A percentile compares a stretch with the other conserved stretches of the same genome.
phyloP scores from a whole-genome alignment of 2,113 vertebrate species.

The Oncorhynchus kisutch region DNA sequence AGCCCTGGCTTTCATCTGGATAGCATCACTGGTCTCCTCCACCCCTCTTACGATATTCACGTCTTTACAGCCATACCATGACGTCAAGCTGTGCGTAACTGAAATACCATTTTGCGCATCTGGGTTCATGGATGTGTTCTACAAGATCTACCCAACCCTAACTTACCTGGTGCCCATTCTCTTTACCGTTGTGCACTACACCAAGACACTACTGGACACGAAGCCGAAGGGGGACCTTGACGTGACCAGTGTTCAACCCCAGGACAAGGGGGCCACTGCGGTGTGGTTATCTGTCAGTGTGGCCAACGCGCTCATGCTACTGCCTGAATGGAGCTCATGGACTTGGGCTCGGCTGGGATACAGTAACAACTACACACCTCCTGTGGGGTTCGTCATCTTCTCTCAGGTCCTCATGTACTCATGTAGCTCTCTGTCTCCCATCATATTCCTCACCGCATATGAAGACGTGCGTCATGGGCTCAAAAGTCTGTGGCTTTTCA shows the following conservation, averaged over 20 bases:
- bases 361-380: constrained; percentile 56
- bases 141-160: constrained; percentile 70
- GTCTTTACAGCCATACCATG: constrained; percentile 42
- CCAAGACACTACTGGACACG: constrained; percentile 57
- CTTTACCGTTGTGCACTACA: constrained; percentile 67
- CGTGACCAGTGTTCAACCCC: constrained; percentile 43
- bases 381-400: constrained; percentile 60
- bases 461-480: constrained; percentile 73
- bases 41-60: constrained; percentile 74
- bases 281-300: constrained; percentile 68
- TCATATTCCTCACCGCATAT: constrained; percentile 68
- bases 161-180: constrained; percentile 64
- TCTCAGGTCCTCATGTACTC: constrained; percentile 72
- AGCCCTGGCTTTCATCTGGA: constrained; percentile 57
- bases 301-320: constrained; percentile 69
- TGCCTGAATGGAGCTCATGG: constrained; percentile 78
- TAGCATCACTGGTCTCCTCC: constrained; percentile 65
- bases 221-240: constrained; percentile 50
- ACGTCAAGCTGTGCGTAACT: constrained; percentile 55
- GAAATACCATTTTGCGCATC: constrained; percentile 61
- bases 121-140: constrained; percentile 73
- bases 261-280: constrained; percentile 64
- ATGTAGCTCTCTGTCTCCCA: constrained; percentile 67
- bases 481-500: constrained; percentile 42
- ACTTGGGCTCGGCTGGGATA: constrained; percentile 69